phyloP scores from a whole-genome alignment of 1,140 invertebrate genomes.

The Lordiphosa clarofinis region DNA sequence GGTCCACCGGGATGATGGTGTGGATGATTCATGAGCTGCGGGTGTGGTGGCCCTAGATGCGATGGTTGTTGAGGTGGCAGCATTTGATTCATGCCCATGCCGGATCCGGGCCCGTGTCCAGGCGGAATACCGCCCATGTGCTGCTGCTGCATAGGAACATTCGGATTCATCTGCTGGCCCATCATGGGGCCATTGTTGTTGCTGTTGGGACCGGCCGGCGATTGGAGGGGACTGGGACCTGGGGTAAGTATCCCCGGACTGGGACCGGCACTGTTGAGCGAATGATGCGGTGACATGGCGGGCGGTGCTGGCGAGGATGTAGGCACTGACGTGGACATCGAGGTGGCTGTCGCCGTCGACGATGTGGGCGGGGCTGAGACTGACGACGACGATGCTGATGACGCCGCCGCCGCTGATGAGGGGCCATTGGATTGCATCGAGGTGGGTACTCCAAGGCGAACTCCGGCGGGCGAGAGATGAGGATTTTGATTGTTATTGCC shows the following conservation, averaged over 20 bases:
- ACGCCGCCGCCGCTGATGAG: constrained; percentile 27
- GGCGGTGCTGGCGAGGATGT: constrained; percentile 75
- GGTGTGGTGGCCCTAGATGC: constrained; percentile 60
- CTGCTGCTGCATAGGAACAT: constrained; percentile 77
- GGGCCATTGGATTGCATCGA: constrained; percentile 70
- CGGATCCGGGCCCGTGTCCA: constrained; percentile 47
- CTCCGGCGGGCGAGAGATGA: constrained; percentile 61
- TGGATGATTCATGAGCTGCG: constrained; percentile 43
- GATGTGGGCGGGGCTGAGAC: constrained; percentile 38
- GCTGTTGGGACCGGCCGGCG: constrained; percentile 79
- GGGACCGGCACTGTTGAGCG: constrained; percentile 66
- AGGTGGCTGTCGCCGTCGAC: constrained; percentile 40
- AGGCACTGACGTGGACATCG: constrained; percentile 75
- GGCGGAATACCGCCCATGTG: constrained; percentile 61
- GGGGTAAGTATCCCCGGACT: constrained; percentile 65
- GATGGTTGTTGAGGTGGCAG: constrained; percentile 69
- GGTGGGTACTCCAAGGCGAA: constrained; percentile 63
- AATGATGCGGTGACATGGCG: constrained; percentile 74
- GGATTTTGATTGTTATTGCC: constrained; percentile 76
- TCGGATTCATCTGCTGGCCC: constrained; percentile 71
- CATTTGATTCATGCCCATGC: constrained; percentile 77
- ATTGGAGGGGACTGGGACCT: constrained; percentile 71
- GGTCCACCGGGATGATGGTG: constrained; percentile 62
- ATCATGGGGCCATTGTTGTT: constrained; percentile 71
- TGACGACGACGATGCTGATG: constrained; percentile 43